Base-by-base conservation (phyloP, 2,888 invertebrate species). In the Bellardia bayeri region DNA sequence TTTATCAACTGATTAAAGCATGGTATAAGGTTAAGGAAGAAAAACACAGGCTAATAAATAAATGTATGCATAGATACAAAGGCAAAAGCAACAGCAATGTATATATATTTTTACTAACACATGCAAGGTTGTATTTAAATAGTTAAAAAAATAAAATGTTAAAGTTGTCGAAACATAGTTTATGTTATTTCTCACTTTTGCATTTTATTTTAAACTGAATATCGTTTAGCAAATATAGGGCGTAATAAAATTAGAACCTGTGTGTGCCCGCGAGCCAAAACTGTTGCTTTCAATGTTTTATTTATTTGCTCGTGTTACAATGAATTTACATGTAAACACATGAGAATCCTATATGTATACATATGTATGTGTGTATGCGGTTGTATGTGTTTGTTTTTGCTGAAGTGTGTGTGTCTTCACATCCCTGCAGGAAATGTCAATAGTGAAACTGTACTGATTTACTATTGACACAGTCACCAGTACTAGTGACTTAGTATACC, bases 231-330 rank as follows among this genome's bases (percentile, higher is more conserved):
- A 78, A 72, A 78, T 33, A 75, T 23, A 72, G 71, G 30, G 58
- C 54, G 54, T 66, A 78, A 78, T 78, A 82, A 78, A 82, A 86
- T 68, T 74, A 82, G 9, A 61, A 13, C 40, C 72, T 49, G 51
- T 30, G n/a, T 45, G 58, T 76, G 61, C 37, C 61, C 78, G 63
- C 68, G 45, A 49, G 68, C 82, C 37, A 49, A 54, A 82, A 82
- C 66, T 82, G 51, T 78, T 85, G 76, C 49, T 72, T 72, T 72
- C 56, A 33, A 54, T 66, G 23, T 71, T 72, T 82, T 63, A 63
- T 75, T 81, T 84, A 78, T 83, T 64, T 80, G 80, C 71, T 76
- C 42, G 58, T 49, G 61, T 63, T 51, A 69, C 69, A 58, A 74
- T 30, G 33, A 30, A 64, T 6, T n/a, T 49, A 14, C 54, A 84